Evolutionary conservation across 2,888 invertebrate genomes (phyloP).

Genomic region (Andrena chrysosceles): DNA sequence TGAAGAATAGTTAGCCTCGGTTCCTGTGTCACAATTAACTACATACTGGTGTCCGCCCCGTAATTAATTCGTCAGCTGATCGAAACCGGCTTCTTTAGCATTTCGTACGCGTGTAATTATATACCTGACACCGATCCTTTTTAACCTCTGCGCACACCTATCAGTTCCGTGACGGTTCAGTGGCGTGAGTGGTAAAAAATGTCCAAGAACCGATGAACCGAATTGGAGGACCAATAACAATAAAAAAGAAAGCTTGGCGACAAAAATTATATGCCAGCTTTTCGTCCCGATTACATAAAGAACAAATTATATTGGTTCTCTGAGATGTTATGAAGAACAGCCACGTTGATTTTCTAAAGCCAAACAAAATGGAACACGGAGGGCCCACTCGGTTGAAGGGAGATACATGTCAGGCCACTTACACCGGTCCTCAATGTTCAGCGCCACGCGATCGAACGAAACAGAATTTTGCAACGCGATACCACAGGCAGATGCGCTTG

Average conservation of each 20-base stretch:
- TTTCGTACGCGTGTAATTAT: neutral
- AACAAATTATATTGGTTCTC: neutral
- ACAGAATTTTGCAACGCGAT: constrained; percentile 17
- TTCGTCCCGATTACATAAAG: no score
- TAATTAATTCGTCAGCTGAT: constrained; percentile 51
- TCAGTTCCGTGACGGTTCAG: neutral
- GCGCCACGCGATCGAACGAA: constrained; percentile 3
- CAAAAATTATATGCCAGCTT: neutral
- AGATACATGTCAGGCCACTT: neutral
- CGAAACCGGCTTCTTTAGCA: neutral
- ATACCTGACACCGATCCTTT: neutral
- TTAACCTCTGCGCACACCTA: neutral
- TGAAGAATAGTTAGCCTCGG: constrained; percentile 29
- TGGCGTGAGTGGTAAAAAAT: no score
- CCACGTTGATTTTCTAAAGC: neutral
- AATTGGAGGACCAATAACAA: neutral
- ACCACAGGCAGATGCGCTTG: neutral
- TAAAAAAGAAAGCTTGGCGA: neutral
- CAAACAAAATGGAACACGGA: neutral
- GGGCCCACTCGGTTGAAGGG: neutral
- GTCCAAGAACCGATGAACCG: neutral
- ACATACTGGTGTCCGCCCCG: constrained; percentile 2
- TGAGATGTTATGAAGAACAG: neutral
- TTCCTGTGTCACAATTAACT: constrained; percentile 41
- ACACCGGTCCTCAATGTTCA: neutral